Evolutionary conservation across 2,113 vertebrate species (phyloP), one percentile per base, ranked within the genome.

Genomic region (Otolemur garnettii): DNA sequence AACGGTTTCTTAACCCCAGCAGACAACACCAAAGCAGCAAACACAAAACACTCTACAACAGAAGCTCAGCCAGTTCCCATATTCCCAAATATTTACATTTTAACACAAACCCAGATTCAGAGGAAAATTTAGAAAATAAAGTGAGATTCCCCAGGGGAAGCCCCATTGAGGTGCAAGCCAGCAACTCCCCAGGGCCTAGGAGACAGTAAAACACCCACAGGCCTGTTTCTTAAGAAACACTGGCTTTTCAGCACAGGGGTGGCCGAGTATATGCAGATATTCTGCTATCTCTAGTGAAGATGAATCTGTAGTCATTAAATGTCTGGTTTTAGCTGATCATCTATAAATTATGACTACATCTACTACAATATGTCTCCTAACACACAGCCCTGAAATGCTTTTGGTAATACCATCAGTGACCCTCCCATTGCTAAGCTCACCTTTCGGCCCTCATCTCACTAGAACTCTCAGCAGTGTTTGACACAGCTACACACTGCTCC

Each of bases 271-370:
- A 10, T 50, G 45, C 45, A 50, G 45, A 50, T 5, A n/a, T 4
- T 57, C 38, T 42, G 11, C 59, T 53, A 28, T 35, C 60, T 83
- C 80, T 79, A 90, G 22, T 30, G 33, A 96, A 84, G 59, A 87
- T 86, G 80, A 86, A 57, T 11, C 64, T 2, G 9, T 9, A 89
- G 86, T 13, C 71, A 90, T 77, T 81, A 86, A 83, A 68, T 35
- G 55, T 79, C 38, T 77, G 69, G 7, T 53, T 71, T 91, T 85
- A 93, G 69, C 57, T 89, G 42, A 62, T 82, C 79, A 89, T 50
- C 74, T 91, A 74, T 89, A 82, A 79, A 95, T 88, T 57, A 72
- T 45, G 77, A 83, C 80, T 74, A 55, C 5, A 60, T 45, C 19
- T 79, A 74, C 83, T 50, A 74, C 55, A 71, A 57, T 38, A 83